Base-by-base conservation (phyloP, 2,113 vertebrate genomes). In the Polyodon spathula region DNA sequence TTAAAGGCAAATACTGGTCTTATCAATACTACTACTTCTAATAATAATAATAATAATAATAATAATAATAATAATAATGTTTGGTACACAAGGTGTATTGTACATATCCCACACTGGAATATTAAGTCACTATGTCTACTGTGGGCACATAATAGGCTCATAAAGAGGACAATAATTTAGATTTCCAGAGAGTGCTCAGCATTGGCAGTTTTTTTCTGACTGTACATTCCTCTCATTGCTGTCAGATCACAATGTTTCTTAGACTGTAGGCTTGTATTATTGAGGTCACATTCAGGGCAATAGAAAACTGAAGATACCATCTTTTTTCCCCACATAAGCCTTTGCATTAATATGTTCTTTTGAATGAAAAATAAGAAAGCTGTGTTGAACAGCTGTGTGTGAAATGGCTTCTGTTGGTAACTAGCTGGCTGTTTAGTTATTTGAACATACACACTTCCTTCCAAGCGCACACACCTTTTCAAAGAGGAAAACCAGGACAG, bases 341-440 rank as follows among this genome's bases (percentile, higher is more conserved):
- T 50, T 37, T 5, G 10, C 37, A 1, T 37, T 9, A 38, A 50
- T n/a, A n/a, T n/a, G n/a, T 7, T 12, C 46, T 39, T 38, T 12
- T 56, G 37, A 39, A 56, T 56, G 37, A 56, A 39, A 56, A 8
- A 56, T 37, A 14, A 12, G 46, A 50, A 50, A 50, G 46, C 46
- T 50, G 46, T 50, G 46, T 14, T 5, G 11, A 12, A 7, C 46
- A 50, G 46, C 46, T 50, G 46, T 50, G n/a, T 12, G 6, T 14
- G 11, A 50, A 50, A 50, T 50, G 11, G n/a, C n/a, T n/a, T 50
- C n/a, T 50, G 46, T 12, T 50, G 46, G 46, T 50, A 11, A n/a
- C 46, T 14, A 50, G 46, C 46, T 50, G 46, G 46, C 10, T 12
- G 11, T 8, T 1, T 50, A n/a, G n/a, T n/a, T n/a, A n/a, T n/a